Base-by-base conservation (phyloP, 2,888 invertebrate species). In the Cataglyphis albicans region DNA sequence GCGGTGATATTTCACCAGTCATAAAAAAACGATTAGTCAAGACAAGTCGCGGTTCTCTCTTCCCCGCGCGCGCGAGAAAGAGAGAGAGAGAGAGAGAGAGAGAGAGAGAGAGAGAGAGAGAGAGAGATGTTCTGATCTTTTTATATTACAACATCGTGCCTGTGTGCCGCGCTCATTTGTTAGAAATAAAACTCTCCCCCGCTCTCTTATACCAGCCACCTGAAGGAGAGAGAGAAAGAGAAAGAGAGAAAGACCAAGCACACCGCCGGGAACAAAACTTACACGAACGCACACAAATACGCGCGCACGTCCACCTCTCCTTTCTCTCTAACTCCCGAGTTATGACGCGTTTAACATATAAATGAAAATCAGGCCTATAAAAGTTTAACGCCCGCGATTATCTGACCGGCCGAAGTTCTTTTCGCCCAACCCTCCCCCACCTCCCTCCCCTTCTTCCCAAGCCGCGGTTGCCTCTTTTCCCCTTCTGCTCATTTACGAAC, bases 341-440 rank as follows among this genome's bases (percentile, higher is more conserved):
- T 92, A 92, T 89, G 91, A 91, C 91, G 89, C 84, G 92, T 91
- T 93, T 93, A 93, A 93, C 93, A 93, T 93, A 92, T 92, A 93
- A 93, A 93, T 93, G 92, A 92, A 92, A 92, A 92, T 92, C 92
- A 85, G 90, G 90, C 90, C 92, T 92, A 93, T 93, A 93, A 93
- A 93, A 93, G 88, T 92, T 93, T 92, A 93, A 92, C 91, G 90
- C 87, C 87, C 92, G 91, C 90, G 92, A 93, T 93, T 92, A 92
- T 91, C 90, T 89, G 90, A 86, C 87, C 87, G 85, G 84, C 73
- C 86, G 74, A 82, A 80, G 87, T 82, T 84, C 73, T 81, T 55
- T 64, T 73, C 72, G 29, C 63, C 48, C n/a, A 21, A 59, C 44
- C 32, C 6, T 29, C 25, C 29, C 52, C 65, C 38, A 10, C 70